phyloP scores from a whole-genome alignment of 2,113 vertebrate genomes.

The Festucalex cinctus region DNA sequence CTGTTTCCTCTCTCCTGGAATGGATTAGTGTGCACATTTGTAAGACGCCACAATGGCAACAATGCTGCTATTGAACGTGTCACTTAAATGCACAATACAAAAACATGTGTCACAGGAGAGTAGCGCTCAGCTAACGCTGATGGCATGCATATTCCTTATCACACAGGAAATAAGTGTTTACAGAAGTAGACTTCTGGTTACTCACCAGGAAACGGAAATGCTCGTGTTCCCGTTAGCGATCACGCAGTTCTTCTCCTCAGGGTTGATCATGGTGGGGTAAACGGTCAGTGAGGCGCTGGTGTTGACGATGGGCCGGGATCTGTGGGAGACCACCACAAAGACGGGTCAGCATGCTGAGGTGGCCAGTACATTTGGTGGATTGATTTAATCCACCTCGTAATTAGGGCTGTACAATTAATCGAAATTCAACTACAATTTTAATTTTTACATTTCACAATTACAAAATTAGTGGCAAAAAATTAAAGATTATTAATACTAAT shows the following conservation, averaged over 20 bases:
- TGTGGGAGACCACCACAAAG: constrained; percentile 32
- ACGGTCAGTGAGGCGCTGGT: constrained; percentile 78
- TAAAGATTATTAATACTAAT: too few relatives aligned
- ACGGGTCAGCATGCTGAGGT: neutral
- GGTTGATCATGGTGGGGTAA: constrained; percentile 86
- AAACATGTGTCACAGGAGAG: constrained; percentile 39
- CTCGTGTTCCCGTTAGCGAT: constrained; percentile 60
- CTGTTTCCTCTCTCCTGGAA: constrained; percentile 56
- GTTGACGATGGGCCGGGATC: constrained; percentile 85
- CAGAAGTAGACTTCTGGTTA: constrained; percentile 10
- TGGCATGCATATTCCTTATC: constrained; percentile 37
- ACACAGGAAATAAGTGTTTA: constrained; percentile 29
- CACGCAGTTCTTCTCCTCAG: constrained; percentile 83
- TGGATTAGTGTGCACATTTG: constrained; percentile 39
- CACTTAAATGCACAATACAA: constrained; percentile 13
- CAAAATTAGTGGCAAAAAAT: too few relatives aligned
- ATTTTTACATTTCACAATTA: too few relatives aligned
- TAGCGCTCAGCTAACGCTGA: constrained; percentile 5
- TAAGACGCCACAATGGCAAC: constrained; percentile 40
- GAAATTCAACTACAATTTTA: too few relatives aligned
- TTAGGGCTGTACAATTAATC: too few relatives aligned
- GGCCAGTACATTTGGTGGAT: neutral
- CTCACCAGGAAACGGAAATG: constrained; percentile 82
- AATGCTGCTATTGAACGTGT: constrained; percentile 53
- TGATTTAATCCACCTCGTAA: too few relatives aligned